A percentile compares a stretch with the other conserved stretches of the same genome.
Evolutionary conservation across 2,888 invertebrate genomes (phyloP).

Genomic region (Drosophila demipolita): DNA sequence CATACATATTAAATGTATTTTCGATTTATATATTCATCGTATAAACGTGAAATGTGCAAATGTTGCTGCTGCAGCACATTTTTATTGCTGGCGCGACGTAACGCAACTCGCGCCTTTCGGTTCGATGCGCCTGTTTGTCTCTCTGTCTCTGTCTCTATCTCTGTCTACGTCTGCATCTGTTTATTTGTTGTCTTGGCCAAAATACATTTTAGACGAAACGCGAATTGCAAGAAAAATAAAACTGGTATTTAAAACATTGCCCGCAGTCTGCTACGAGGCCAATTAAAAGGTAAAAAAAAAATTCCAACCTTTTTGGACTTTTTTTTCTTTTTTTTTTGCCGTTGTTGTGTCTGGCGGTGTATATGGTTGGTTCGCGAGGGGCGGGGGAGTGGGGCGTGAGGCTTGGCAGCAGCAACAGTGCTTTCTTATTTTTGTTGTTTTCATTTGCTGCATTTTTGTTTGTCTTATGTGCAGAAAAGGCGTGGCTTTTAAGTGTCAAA

Average conservation of each 20-base stretch:
- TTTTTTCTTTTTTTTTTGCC: conserved; percentile 18
- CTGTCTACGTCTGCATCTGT: conserved; percentile 24
- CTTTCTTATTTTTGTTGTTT: conserved; percentile 18
- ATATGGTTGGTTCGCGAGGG: conserved; percentile 14
- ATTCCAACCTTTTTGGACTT: conserved; percentile 33
- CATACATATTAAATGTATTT: background rate
- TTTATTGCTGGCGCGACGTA: conserved; percentile 47
- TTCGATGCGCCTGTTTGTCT: conserved; percentile 39
- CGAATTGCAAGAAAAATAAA: conserved; percentile 55
- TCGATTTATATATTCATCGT: conserved; percentile 3
- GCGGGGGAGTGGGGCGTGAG: background rate
- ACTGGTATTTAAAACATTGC: conserved; percentile 49
- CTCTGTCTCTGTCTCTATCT: conserved; percentile 8
- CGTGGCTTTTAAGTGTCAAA: conserved; percentile 55
- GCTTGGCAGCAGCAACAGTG: conserved; percentile 26
- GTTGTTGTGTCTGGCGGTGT: conserved; percentile 40
- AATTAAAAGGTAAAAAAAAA: conserved; percentile 37
- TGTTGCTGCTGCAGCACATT: conserved; percentile 54
- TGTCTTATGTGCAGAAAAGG: conserved; percentile 35
- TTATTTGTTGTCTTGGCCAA: conserved; percentile 72
- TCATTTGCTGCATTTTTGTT: conserved; percentile 9
- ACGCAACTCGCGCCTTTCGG: conserved; percentile 27
- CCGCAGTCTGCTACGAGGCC: conserved; percentile 9
- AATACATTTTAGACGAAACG: conserved; percentile 52
- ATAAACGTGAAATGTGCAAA: conserved; percentile 22